phyloP scores from a whole-genome alignment of 2,888 invertebrate species.

The Phengaris arion region DNA sequence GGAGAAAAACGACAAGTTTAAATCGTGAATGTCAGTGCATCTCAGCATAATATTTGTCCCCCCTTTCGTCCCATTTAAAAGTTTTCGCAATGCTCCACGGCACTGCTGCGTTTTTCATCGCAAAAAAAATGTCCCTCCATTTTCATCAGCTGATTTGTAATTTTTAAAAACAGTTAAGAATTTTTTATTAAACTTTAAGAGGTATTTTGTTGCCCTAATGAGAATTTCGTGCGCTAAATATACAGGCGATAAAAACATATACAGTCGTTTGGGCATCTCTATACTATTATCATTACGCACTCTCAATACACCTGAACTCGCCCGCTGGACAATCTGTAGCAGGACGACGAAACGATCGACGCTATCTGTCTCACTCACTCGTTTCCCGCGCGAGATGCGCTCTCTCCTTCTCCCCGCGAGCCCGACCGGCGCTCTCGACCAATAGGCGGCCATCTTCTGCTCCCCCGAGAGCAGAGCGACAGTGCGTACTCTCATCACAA shows the following conservation, averaged over 20 bases:
- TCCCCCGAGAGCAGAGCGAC: slow-evolving; percentile 79
- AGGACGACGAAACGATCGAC: slow-evolving; percentile 64
- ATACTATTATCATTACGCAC: slow-evolving; percentile 71
- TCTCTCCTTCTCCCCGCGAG: slow-evolving; percentile 71
- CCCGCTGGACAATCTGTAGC: slow-evolving; percentile 66
- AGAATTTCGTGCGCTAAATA: slow-evolving; percentile 43
- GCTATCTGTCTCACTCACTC: slow-evolving; percentile 69
- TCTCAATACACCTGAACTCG: slow-evolving; percentile 71
- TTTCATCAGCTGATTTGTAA: too few relatives aligned
- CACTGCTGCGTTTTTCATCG: too few relatives aligned
- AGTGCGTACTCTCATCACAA: slow-evolving; percentile 78
- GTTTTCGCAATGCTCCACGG: too few relatives aligned
- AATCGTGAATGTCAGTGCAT: too few relatives aligned
- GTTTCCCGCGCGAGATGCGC: slow-evolving; percentile 61
- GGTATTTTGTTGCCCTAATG: slow-evolving; percentile 42
- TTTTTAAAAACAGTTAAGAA: too few relatives aligned
- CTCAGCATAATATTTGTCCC: too few relatives aligned
- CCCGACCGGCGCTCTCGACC: slow-evolving; percentile 69
- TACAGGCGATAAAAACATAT: slow-evolving; percentile 53
- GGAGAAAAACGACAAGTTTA: too few relatives aligned
- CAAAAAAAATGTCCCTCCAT: too few relatives aligned
- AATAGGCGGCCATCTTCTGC: slow-evolving; percentile 76
- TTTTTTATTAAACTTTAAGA: not conserved
- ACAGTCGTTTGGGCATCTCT: slow-evolving; percentile 65
- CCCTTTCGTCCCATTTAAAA: too few relatives aligned